Evolutionary conservation across 2,888 invertebrate genomes (phyloP).

Genomic region (Lasioglossum leucozonium): DNA sequence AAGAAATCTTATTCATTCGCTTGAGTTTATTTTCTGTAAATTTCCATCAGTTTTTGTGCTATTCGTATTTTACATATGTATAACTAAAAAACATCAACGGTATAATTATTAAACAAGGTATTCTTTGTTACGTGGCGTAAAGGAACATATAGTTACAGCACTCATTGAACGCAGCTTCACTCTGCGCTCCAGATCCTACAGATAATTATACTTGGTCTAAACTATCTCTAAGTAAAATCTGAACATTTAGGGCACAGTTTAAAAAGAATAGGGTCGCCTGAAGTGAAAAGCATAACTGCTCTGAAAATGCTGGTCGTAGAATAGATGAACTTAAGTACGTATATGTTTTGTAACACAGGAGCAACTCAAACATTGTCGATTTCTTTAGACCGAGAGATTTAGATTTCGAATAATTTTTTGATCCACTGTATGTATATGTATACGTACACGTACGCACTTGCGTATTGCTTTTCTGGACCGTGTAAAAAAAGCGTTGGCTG

Average conservation of each 20-base stretch:
- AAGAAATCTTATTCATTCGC: not conserved
- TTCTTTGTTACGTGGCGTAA: not conserved
- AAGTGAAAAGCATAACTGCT: not conserved
- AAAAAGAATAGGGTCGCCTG: not conserved
- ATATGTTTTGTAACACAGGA: too few species aligned
- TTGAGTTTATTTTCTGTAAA: not conserved
- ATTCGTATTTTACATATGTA: not conserved
- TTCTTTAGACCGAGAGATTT: too few species aligned
- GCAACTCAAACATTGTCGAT: too few species aligned
- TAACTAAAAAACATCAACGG: not conserved
- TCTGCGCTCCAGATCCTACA: not conserved
- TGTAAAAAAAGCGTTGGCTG: too few species aligned
- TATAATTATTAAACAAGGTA: not conserved
- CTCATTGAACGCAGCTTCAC: not conserved
- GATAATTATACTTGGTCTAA: not conserved
- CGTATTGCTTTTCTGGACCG: too few species aligned
- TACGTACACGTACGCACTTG: too few species aligned
- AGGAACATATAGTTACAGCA: not conserved
- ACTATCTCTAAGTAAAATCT: not conserved
- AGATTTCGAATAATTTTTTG: too few species aligned
- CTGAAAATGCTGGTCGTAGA: not conserved
- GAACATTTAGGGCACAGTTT: not conserved
- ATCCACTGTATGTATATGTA: too few species aligned
- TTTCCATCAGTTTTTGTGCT: not conserved
- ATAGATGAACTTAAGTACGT: too few species aligned